These are phyloP conservation scores for Cyclina sinensis DNA, from an alignment of 1,140 invertebrate genomes.

Conservation along the genomic window DNA sequence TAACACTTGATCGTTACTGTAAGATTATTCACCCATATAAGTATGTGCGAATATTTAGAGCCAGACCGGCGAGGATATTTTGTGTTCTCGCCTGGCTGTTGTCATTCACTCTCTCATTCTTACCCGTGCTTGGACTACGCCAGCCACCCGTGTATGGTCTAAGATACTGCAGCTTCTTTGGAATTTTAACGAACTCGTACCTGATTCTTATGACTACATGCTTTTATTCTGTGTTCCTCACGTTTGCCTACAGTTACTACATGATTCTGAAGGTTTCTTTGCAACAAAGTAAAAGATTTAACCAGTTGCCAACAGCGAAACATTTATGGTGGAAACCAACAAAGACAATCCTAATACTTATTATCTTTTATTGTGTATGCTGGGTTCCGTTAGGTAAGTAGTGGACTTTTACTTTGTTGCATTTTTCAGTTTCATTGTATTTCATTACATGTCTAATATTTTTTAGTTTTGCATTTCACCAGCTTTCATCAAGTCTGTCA, in stretches of 20 bases:
- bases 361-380: conserved; percentile 18
- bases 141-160: not conserved
- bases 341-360: conserved; percentile 14
- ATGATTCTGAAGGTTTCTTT: not conserved
- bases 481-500: no score
- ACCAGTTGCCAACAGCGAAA: not conserved
- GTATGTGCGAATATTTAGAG: conserved; percentile 3
- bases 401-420: no score
- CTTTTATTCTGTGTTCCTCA: not conserved
- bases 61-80: not conserved
- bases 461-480: no score
- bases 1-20: conserved; percentile 34
- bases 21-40: conserved; percentile 34
- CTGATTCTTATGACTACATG: not conserved
- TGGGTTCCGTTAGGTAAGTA: conserved; percentile 44
- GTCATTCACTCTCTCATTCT: not conserved
- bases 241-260: not conserved
- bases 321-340: conserved; percentile 44
- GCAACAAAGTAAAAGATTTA: not conserved
- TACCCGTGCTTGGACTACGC: conserved; percentile 15
- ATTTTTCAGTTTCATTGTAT: no score
- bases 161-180: conserved; percentile 35
- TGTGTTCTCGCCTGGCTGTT: not conserved
- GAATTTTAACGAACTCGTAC: not conserved
- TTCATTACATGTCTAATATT: no score